Evolutionary conservation across 2,113 vertebrate genomes (phyloP), one percentile per base, ranked within the genome.

Genomic region (Copsychus sechellarum): DNA sequence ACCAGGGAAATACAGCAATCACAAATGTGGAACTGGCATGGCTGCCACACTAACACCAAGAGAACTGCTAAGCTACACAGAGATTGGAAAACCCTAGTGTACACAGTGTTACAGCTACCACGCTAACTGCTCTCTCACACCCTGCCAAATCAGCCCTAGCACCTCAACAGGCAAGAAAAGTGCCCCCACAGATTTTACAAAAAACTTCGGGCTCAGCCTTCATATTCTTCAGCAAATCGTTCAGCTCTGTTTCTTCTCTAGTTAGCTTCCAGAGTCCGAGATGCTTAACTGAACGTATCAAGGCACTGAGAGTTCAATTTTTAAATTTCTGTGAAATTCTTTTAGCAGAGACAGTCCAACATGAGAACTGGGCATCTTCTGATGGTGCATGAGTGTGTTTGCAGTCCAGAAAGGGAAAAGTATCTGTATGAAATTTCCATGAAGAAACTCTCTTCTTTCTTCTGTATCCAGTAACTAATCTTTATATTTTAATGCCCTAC

Each of bases 1-100:
- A 99, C 99, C 99, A 99, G 99, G 99, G 98, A 99, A 99, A 99
- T 98, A 99, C 98, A 99, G 98, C 98, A 99, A 99, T 98, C 98
- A 98, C 99, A 99, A 99, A 98, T 95, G 98, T 98, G 99, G 99
- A 99, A 99, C 98, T 98, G 98, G 98, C 98, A 98, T 98, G 98
- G 98, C 98, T 98, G 98, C 98, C 98, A 98, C 98, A 98, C 98
- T 97, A 98, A 98, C 98, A 98, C 97, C 96, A 98, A 98, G 98
- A 98, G 98, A 98, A 98, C 97, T 96, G 97, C 98, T 98, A 98
- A 96, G 97, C 96, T 97, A 98, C 96, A 98, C 98, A 98, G 98
- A 98, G 98, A 98, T 97, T 98, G 97, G 98, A 98, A 83, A 83
- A 83, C 81, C 81, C 81, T 83, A 72, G 67, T 83, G 81, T 84